phyloP scores from a whole-genome alignment of 2,888 invertebrate genomes.

The Coleophora flavipennella region DNA sequence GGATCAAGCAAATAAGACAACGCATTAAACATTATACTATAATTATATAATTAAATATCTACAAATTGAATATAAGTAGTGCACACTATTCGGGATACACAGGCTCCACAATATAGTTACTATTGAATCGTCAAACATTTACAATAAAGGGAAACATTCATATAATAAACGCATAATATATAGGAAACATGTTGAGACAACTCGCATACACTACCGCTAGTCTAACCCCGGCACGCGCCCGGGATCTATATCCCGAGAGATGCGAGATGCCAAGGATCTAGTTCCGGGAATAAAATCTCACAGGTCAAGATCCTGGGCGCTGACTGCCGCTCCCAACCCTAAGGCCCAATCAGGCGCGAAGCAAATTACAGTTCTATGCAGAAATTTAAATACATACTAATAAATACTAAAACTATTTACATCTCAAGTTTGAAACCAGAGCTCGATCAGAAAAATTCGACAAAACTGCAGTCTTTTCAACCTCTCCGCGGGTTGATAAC shows the following conservation, averaged over 20 bases:
- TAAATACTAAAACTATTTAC: constrained; percentile 63
- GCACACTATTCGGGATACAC: constrained; percentile 58
- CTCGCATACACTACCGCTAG: constrained; percentile 40
- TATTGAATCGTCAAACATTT: constrained; percentile 60
- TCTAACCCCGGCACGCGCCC: constrained; percentile 18
- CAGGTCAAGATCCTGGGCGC: constrained; percentile 1
- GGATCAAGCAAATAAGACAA: constrained; percentile 65
- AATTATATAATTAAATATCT: constrained; percentile 67
- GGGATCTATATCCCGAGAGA: background rate
- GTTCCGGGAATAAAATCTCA: background rate
- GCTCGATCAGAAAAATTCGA: too few species aligned
- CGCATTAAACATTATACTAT: constrained; percentile 69
- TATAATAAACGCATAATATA: constrained; percentile 69
- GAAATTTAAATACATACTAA: constrained; percentile 47
- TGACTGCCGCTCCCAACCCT: constrained; percentile 4
- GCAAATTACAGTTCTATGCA: constrained; percentile 58
- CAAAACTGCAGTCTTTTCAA: too few species aligned
- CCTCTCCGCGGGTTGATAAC: too few species aligned
- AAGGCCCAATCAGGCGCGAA: constrained; percentile 47
- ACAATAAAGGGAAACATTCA: constrained; percentile 70
- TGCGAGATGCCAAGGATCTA: background rate
- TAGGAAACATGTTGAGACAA: constrained; percentile 66
- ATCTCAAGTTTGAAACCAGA: constrained; percentile 22
- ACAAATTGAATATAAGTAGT: constrained; percentile 68
- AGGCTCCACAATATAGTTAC: constrained; percentile 42